A percentile compares a stretch with the other conserved stretches of the same genome.
These are phyloP conservation scores for Platichthys stellatus DNA, from an alignment of 2,113 vertebrate species.

Conservation along the genomic window DNA sequence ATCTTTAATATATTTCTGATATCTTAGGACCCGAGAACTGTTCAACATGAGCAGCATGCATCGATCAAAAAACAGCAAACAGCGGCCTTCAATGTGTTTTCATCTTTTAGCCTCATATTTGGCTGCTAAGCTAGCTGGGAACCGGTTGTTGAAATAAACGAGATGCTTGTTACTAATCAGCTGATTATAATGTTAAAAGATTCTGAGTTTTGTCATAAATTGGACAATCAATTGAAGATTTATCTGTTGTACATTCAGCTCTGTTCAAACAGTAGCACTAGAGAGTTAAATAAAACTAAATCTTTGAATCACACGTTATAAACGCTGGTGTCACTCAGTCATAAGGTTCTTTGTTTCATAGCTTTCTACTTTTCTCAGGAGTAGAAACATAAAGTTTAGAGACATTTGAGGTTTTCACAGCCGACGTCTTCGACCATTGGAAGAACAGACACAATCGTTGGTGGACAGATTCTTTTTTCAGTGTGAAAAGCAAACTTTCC, in stretches of 20 bases:
- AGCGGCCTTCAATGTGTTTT: too few relatives aligned
- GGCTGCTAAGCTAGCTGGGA: too few relatives aligned
- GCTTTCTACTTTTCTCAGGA: too few relatives aligned
- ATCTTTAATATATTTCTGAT: not conserved
- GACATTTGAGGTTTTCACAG: not conserved
- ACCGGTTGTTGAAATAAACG: not conserved
- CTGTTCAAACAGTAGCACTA: too few relatives aligned
- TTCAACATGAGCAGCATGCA: not conserved
- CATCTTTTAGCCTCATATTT: too few relatives aligned
- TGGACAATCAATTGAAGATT: not conserved
- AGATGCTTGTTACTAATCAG: not conserved
- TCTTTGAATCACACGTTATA: too few relatives aligned
- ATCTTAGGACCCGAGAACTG: not conserved
- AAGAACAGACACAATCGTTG: not conserved
- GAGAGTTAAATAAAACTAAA: too few relatives aligned
- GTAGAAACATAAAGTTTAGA: not conserved
- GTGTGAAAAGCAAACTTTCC: not conserved
- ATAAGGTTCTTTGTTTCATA: too few relatives aligned
- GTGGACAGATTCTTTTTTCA: not conserved
- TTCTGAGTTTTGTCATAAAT: not conserved
- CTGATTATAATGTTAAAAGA: not conserved
- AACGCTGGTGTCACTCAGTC: too few relatives aligned
- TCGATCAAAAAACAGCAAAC: not conserved
- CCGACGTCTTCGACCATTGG: not conserved
- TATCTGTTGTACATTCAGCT: too few relatives aligned